A percentile compares a stretch with the other conserved stretches of the same genome.
Evolutionary conservation across 1,140 invertebrate species (phyloP).

Genomic region (Cherax quadricarinatus): DNA sequence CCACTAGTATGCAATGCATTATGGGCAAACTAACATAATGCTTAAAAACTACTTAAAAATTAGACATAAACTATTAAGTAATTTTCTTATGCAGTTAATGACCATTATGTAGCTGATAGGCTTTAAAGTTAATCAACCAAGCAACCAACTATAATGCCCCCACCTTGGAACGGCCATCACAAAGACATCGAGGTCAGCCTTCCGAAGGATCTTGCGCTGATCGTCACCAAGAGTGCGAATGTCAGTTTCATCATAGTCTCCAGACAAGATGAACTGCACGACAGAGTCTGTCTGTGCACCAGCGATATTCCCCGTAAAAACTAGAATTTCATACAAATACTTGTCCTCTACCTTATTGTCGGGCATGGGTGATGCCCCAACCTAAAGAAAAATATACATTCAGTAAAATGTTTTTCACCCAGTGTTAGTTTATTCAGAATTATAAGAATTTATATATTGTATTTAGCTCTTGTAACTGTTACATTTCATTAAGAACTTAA

Average conservation of each 20-base stretch:
- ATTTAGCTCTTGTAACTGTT: no score
- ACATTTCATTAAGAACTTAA: no score
- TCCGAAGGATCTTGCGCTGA: constrained; percentile 77
- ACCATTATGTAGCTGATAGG: no score
- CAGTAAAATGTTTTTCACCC: no score
- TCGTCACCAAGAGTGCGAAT: constrained; percentile 76
- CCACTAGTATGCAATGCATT: no score
- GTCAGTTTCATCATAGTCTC: constrained; percentile 78
- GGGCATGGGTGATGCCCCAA: constrained; percentile 78
- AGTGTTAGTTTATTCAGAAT: no score
- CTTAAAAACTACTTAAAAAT: no score
- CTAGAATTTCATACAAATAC: constrained; percentile 80
- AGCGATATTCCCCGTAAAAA: constrained; percentile 79
- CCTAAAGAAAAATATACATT: constrained; percentile 65
- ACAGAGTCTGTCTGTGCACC: constrained; percentile 79
- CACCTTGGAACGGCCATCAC: constrained; percentile 77
- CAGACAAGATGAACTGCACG: constrained; percentile 78
- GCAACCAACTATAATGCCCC: neutral
- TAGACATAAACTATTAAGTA: no score
- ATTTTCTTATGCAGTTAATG: no score
- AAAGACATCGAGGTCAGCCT: constrained; percentile 78
- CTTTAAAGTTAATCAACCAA: no score
- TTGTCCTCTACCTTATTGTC: constrained; percentile 78
- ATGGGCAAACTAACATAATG: no score
- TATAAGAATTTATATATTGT: no score